Percentiles rank a stretch among this genome's conserved stretches.
Conservation (phyloP, 2,888 invertebrate genomes). For the Rhingia campestris region DNA sequence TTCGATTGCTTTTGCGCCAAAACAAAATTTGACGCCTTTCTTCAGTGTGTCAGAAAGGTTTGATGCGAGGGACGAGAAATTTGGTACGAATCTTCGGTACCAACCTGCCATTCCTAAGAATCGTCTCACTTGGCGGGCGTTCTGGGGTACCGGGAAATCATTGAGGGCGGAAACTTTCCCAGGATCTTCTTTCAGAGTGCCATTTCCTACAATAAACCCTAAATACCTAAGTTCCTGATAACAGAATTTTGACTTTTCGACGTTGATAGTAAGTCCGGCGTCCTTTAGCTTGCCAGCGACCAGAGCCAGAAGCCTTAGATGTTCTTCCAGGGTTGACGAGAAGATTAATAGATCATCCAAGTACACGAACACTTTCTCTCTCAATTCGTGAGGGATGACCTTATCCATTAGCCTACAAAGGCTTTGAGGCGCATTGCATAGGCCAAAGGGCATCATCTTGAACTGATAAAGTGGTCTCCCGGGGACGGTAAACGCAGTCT, state of each 20-base stretch:
- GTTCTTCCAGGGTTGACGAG: neutral
- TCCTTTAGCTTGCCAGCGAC: neutral
- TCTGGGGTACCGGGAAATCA: neutral
- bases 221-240: neutral
- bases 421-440: no score
- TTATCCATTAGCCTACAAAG: no score
- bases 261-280: neutral
- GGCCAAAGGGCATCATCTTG: no score
- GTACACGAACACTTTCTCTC: neutral
- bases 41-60: no score
- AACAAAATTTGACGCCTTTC: no score
- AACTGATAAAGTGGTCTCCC: no score
- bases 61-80: no score
- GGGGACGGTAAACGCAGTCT: no score
- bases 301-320: neutral
- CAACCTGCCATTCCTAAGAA: neutral
- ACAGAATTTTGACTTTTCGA: neutral
- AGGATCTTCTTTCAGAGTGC: neutral
- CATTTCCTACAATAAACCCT: neutral
- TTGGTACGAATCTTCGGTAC: neutral
- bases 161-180: neutral
- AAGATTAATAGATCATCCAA: neutral
- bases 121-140: neutral
- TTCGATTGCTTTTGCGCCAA: no score
- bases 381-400: conserved; percentile 5